Evolutionary conservation across 2,888 invertebrate genomes (phyloP), one percentile per base, ranked within the genome.

Genomic region (Drosophila affinis): DNA sequence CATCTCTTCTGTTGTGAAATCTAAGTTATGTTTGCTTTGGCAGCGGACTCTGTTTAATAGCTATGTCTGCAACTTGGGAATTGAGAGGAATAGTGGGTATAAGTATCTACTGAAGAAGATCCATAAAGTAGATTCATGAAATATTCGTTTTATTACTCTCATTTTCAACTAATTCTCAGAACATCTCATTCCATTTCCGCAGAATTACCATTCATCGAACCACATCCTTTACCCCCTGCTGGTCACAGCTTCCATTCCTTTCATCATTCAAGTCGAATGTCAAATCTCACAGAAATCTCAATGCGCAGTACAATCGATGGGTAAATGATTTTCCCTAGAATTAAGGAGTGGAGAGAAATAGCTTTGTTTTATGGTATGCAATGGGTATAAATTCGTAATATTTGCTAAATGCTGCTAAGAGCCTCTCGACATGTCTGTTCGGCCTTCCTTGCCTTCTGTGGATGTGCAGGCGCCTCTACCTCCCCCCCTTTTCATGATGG

Each of bases 381-480:
- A 27, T 65, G 67, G 67, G 67, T 67, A 67, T 67, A 61, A 81
- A 79, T 73, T 76, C 76, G 82, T 87, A 81, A 84, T 85, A 85
- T 76, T 73, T 67, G 72, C 82, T 76, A 87, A 83, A 82, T 87
- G 83, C 78, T 70, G 62, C 71, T 87, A 87, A 82, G 81, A 76
- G 85, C 72, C 77, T 74, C 81, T 79, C 75, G 72, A 69, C 64
- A 55, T 64, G 77, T 59, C 62, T 14, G 14, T 39, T 2, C 1
- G 34, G 34, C 51, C 53, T 32, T 14, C 46, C 21, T 51, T 39
- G 52, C 65, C 44, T 63, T 57, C 46, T 49, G 53, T 54, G 58
- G 63, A 55, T 62, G 59, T 57, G 69, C 73, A 46, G 59, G 69
- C 73, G 49, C 67, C 48, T 59, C 14, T 24, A 46, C 47, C 68